A percentile compares a stretch with the other conserved stretches of the same genome.
phyloP scores from a whole-genome alignment of 1,140 invertebrate species.

The Panulirus ornatus region DNA sequence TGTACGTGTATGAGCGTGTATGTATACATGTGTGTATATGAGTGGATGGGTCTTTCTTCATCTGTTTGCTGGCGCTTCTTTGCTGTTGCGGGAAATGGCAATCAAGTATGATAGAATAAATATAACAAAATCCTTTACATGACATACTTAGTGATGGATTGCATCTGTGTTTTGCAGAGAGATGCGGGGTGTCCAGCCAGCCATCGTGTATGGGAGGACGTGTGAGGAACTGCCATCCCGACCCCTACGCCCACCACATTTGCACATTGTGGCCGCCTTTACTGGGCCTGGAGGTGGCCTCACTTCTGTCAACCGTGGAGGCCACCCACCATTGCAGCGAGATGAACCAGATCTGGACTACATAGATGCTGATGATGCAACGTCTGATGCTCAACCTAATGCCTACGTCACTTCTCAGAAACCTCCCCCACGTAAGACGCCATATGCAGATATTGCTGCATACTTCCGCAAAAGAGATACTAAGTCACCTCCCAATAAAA shows the following conservation, averaged over 20 bases:
- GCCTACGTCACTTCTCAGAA: conserved; percentile 75
- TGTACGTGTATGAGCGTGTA: too few relatives aligned
- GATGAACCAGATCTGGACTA: conserved; percentile 87
- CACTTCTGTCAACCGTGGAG: conserved; percentile 82
- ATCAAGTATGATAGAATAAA: too few relatives aligned
- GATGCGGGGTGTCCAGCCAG: conserved; percentile 76
- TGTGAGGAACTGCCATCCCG: conserved; percentile 78
- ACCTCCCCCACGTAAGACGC: conserved; percentile 75
- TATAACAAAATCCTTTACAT: too few relatives aligned
- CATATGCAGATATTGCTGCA: conserved; percentile 77
- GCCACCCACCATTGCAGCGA: conserved; percentile 78
- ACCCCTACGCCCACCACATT: conserved; percentile 76
- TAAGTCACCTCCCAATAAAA: conserved; percentile 47
- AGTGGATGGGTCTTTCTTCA: too few relatives aligned
- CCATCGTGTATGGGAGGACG: conserved; percentile 77
- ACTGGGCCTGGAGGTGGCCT: conserved; percentile 89
- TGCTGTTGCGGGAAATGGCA: too few relatives aligned
- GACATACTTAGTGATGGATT: too few relatives aligned
- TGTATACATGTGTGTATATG: too few relatives aligned
- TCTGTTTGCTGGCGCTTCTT: too few relatives aligned
- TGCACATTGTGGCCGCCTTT: conserved; percentile 82
- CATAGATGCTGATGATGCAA: conserved; percentile 81
- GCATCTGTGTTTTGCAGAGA: conserved; percentile 75
- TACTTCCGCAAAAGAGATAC: conserved; percentile 74
- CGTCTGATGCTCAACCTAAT: conserved; percentile 71